These are phyloP conservation scores for Brachionus paranguensis DNA, from an alignment of 1,140 invertebrate genomes.

Conservation along the genomic window DNA sequence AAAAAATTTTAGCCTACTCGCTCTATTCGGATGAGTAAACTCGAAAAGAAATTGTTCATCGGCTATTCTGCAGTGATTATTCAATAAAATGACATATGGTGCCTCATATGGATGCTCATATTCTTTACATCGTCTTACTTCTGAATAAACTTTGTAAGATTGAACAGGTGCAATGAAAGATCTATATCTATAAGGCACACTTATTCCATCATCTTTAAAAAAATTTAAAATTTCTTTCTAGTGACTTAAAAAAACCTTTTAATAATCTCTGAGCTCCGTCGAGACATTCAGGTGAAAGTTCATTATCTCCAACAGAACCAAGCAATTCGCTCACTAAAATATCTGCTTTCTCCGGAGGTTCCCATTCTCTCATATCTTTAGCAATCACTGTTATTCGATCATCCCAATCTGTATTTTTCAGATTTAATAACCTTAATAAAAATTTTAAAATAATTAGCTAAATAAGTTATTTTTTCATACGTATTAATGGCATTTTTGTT, in stretches of 20 bases:
- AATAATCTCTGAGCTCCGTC: conserved; percentile 85
- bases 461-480: conserved; percentile 50
- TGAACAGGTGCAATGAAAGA: conserved; percentile 83
- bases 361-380: conserved; percentile 75
- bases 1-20: conserved; percentile 46
- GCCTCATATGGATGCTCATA: conserved; percentile 67
- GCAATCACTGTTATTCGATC: conserved; percentile 58
- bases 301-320: conserved; percentile 97
- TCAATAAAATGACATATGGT: conserved; percentile 83
- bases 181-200: conserved; percentile 81
- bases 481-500: conserved; percentile 93
- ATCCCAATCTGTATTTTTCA: conserved; percentile 74
- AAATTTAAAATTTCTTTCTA: not conserved
- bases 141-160: conserved; percentile 69
- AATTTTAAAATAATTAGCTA: not conserved
- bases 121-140: conserved; percentile 62
- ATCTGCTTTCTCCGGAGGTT: conserved; percentile 71
- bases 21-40: conserved; percentile 76
- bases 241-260: conserved; percentile 60
- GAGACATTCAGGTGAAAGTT: conserved; percentile 94
- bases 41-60: conserved; percentile 73
- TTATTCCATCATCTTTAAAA: conserved; percentile 70
- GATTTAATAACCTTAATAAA: conserved; percentile 62
- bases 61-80: conserved; percentile 78
- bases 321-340: conserved; percentile 92